Percentiles rank a stretch among this genome's conserved stretches.
Conservation (phyloP, 1,140 invertebrate genomes). For the Drosophila takahashii region DNA sequence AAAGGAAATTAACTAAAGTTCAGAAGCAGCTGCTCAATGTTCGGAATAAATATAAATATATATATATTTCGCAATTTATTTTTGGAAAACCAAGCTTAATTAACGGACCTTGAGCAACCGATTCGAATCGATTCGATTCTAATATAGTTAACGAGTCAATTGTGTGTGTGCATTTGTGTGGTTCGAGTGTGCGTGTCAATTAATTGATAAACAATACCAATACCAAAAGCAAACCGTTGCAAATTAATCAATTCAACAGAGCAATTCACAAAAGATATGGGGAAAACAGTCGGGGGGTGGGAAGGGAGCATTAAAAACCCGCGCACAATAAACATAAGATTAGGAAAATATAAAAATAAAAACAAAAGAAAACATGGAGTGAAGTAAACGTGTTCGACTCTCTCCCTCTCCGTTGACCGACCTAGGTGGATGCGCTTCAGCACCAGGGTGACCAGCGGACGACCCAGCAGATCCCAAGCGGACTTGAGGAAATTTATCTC, state of each 20-base stretch:
- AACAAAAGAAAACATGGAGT: constrained; percentile 27
- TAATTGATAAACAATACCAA: constrained; percentile 50
- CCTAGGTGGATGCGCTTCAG: constrained; percentile 96
- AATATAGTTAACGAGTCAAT: constrained; percentile 35
- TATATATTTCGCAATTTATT: neutral
- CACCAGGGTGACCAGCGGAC: constrained; percentile 95
- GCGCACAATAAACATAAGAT: constrained; percentile 29
- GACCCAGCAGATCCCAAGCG: constrained; percentile 96
- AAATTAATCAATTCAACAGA: constrained; percentile 43
- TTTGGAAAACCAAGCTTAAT: neutral
- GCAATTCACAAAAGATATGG: constrained; percentile 20
- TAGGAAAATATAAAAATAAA: constrained; percentile 5
- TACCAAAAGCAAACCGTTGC: constrained; percentile 57
- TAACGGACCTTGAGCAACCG: constrained; percentile 19
- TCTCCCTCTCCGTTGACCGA: constrained; percentile 85
- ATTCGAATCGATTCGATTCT: constrained; percentile 16
- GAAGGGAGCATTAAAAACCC: constrained; percentile 18
- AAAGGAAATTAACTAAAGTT: neutral
- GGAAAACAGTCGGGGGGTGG: constrained; percentile 16
- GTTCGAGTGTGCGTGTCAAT: constrained; percentile 29
- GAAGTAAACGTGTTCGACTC: constrained; percentile 8
- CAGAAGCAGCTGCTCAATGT: constrained; percentile 7
- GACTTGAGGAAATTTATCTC: constrained; percentile 98
- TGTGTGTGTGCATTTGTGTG: constrained; percentile 26
- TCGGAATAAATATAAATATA: neutral